Percentiles rank a stretch among this genome's conserved stretches.
Evolutionary conservation across 2,888 invertebrate genomes (phyloP).

Genomic region (Synergus laeviventris): DNA sequence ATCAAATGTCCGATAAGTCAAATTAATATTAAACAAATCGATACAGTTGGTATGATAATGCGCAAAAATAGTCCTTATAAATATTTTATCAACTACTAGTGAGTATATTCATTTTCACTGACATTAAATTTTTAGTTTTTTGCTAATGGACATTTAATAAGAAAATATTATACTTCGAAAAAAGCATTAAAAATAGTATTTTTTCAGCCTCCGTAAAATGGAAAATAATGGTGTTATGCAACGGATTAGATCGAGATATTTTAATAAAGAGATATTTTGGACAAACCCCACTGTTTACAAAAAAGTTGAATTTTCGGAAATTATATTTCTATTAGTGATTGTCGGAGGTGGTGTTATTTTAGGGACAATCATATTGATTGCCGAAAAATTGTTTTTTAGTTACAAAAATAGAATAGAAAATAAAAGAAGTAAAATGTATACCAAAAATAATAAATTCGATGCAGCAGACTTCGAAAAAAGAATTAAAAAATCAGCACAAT

Average conservation of each 20-base stretch:
- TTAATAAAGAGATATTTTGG: not conserved
- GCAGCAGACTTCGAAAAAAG: not conserved
- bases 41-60: not conserved
- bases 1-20: not conserved
- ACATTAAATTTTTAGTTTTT: too few species aligned
- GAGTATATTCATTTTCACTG: not conserved
- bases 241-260: not conserved
- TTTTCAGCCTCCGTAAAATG: not conserved
- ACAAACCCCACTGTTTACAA: not conserved
- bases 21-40: not conserved
- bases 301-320: conserved; percentile 1
- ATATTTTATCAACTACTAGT: not conserved
- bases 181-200: not conserved
- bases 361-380: not conserved
- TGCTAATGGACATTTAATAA: too few species aligned
- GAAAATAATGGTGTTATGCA: not conserved
- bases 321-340: not conserved
- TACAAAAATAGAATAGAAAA: not conserved
- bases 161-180: too few species aligned
- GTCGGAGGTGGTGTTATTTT: conserved; percentile 1
- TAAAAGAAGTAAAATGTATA: not conserved
- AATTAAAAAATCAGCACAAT: not conserved
- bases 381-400: not conserved
- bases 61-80: not conserved
- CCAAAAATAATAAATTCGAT: not conserved